Evolutionary conservation across 1,140 invertebrate genomes (phyloP).

Genomic region (Zaprionus kolodkinae): DNA sequence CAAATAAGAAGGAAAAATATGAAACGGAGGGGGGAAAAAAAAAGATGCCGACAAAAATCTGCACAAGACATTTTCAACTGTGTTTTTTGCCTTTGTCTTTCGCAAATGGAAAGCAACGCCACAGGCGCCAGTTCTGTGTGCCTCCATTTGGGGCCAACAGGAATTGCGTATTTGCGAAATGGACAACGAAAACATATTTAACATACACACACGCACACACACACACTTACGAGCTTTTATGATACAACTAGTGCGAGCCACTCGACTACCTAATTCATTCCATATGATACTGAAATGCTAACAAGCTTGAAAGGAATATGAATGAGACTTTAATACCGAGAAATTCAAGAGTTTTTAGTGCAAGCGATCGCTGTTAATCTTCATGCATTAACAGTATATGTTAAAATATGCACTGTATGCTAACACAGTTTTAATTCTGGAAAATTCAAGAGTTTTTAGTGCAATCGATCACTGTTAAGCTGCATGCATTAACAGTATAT

Average conservation of each 20-base stretch:
- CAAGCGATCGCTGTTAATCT: too few relatives aligned
- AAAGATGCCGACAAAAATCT: slow-evolving; percentile 61
- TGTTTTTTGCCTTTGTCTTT: slow-evolving; percentile 40
- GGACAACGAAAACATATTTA: slow-evolving; percentile 22
- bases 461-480: too few relatives aligned
- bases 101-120: slow-evolving; percentile 57
- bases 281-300: neutral
- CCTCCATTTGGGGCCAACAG: slow-evolving; percentile 22
- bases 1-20: slow-evolving; percentile 43
- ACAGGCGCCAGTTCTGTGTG: slow-evolving; percentile 36
- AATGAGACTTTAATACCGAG: neutral
- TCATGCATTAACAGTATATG: too few relatives aligned
- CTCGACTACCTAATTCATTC: neutral
- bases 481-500: too few relatives aligned
- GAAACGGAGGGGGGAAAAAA: slow-evolving; percentile 15
- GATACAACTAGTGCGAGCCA: slow-evolving; percentile 9
- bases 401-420: too few relatives aligned
- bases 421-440: neutral
- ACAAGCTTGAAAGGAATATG: neutral
- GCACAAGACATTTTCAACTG: slow-evolving; percentile 70
- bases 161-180: slow-evolving; percentile 28
- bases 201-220: neutral
- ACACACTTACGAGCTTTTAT: neutral
- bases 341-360: neutral
- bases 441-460: neutral